phyloP scores from a whole-genome alignment of 1,140 invertebrate species.

The Colletes gigas region DNA sequence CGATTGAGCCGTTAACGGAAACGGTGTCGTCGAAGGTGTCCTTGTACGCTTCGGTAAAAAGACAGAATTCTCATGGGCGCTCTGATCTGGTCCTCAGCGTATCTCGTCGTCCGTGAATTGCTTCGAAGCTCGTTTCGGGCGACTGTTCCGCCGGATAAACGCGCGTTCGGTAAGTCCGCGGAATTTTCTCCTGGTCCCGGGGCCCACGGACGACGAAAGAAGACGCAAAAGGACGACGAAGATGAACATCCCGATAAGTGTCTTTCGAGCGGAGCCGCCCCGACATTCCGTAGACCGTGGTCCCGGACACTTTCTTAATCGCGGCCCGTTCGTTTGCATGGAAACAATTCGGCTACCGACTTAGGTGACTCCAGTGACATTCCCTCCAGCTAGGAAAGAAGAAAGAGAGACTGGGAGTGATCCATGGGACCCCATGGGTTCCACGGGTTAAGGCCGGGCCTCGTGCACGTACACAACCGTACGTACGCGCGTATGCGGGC shows the following conservation, averaged over 20 bases:
- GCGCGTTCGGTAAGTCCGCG: slow-evolving; percentile 16
- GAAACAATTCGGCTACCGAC: slow-evolving; percentile 69
- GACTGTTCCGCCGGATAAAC: slow-evolving; percentile 2
- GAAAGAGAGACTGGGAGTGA: slow-evolving; percentile 50
- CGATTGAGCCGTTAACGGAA: slow-evolving; percentile 16
- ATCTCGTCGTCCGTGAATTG: background rate
- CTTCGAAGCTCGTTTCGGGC: background rate
- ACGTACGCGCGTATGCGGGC: slow-evolving; percentile 66
- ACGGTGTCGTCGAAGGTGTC: background rate
- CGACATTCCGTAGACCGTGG: slow-evolving; percentile 52
- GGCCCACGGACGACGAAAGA: slow-evolving; percentile 15
- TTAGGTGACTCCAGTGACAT: slow-evolving; percentile 67
- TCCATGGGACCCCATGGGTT: slow-evolving; percentile 72
- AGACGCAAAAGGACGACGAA: slow-evolving; percentile 41
- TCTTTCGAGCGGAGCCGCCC: slow-evolving; percentile 51
- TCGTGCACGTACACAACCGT: slow-evolving; percentile 34
- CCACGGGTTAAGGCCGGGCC: slow-evolving; percentile 56
- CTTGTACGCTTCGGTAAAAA: background rate
- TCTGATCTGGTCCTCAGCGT: too few relatives aligned
- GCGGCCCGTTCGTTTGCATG: slow-evolving; percentile 65
- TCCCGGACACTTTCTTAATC: slow-evolving; percentile 67
- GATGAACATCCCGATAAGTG: slow-evolving; percentile 66
- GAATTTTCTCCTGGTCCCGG: slow-evolving; percentile 22
- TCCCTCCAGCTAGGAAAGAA: slow-evolving; percentile 44
- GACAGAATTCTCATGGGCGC: background rate